Percentiles rank a stretch among this genome's conserved stretches.
Evolutionary conservation across 2,113 vertebrate genomes (phyloP).

Genomic region (Varanus salvator): DNA sequence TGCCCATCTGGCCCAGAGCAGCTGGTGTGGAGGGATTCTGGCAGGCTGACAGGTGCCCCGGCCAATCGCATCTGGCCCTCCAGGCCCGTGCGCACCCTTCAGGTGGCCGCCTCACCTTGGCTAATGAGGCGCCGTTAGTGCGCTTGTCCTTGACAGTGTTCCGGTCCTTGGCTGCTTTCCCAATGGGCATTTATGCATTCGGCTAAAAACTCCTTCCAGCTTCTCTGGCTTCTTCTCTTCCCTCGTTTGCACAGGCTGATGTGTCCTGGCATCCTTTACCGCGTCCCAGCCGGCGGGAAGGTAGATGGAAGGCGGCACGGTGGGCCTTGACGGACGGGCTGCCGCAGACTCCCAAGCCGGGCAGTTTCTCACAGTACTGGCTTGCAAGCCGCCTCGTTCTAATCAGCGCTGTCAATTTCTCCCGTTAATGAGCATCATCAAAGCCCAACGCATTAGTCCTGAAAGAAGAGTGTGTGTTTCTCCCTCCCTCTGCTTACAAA

Average conservation of each 20-base stretch:
- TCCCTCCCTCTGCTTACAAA: not conserved
- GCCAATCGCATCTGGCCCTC: too few relatives aligned
- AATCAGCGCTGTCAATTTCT: slow-evolving; percentile 13
- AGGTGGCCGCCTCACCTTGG: not conserved
- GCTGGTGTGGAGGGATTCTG: too few relatives aligned
- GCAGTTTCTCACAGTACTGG: slow-evolving; percentile 2
- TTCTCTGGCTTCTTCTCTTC: not conserved
- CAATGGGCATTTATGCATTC: not conserved
- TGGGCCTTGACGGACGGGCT: not conserved
- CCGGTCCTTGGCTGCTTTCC: not conserved
- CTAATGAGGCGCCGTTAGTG: not conserved
- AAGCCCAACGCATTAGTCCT: slow-evolving; percentile 29
- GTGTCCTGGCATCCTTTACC: rapidly evolving
- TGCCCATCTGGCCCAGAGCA: too few relatives aligned
- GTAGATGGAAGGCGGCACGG: not conserved
- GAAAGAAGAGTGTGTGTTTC: not conserved
- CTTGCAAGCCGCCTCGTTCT: not conserved
- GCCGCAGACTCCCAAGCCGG: not conserved
- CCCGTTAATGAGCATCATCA: slow-evolving; percentile 41
- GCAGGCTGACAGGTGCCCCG: too few relatives aligned
- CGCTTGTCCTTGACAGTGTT: not conserved
- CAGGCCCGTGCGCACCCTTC: not conserved
- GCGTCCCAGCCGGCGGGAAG: slow-evolving; percentile 10
- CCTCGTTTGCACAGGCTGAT: not conserved
- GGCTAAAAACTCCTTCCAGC: not conserved